Evolutionary conservation across 2,113 vertebrate species (phyloP).

Genomic region (Aplodontia rufa): DNA sequence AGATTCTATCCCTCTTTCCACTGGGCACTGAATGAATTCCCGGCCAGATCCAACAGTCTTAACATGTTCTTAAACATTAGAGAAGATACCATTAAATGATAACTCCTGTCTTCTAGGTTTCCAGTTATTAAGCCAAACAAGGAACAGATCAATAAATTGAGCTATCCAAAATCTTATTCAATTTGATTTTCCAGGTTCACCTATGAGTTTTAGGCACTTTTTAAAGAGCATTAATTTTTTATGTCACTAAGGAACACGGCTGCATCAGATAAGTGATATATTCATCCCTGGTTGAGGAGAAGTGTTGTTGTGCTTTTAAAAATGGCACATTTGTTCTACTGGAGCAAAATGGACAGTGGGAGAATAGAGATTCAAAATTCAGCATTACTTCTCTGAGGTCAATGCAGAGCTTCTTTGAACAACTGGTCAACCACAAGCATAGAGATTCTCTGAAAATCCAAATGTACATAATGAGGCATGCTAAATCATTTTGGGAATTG

Average conservation of each 20-base stretch:
- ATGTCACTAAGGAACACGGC: neutral
- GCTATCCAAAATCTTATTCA: neutral
- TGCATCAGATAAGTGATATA: neutral
- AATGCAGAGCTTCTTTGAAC: neutral
- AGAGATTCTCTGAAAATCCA: conserved; percentile 4
- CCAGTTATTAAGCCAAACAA: conserved; percentile 3
- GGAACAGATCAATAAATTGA: neutral
- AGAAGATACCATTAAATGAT: neutral
- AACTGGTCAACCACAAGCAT: neutral
- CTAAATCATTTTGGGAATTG: neutral
- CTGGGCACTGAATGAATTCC: neutral
- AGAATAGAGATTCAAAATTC: neutral
- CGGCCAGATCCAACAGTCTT: too few relatives aligned
- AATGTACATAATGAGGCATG: neutral
- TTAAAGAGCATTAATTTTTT: neutral
- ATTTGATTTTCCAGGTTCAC: neutral
- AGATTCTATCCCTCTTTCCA: neutral
- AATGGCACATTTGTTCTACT: neutral
- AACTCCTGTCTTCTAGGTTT: conserved; percentile 44
- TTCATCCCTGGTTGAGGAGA: neutral
- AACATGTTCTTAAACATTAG: neutral
- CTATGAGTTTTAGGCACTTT: neutral
- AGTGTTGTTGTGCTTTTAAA: neutral
- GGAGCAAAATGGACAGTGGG: neutral
- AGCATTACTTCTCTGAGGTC: conserved; percentile 25